Evolutionary conservation across 2,113 vertebrate species (phyloP).

Genomic region (Sander lucioperca): DNA sequence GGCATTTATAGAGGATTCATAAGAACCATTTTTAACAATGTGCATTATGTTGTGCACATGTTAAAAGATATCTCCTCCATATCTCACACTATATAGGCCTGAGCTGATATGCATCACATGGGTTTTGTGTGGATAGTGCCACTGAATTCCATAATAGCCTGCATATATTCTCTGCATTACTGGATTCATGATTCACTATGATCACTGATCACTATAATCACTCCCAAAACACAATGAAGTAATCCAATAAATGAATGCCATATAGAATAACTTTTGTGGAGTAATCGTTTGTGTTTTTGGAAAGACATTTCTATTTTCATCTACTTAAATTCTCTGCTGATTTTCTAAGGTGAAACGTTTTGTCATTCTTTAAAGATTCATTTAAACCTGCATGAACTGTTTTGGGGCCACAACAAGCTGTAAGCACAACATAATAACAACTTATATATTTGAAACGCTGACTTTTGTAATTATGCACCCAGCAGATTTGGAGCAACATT

Average conservation of each 20-base stretch:
- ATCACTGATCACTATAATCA: not conserved
- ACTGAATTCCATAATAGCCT: slow-evolving; percentile 20
- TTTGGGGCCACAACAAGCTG: not conserved
- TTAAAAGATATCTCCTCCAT: not conserved
- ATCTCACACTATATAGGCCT: slow-evolving; percentile 1
- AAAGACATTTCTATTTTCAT: no score
- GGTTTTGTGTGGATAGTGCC: slow-evolving; percentile 8
- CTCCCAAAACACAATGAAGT: not conserved
- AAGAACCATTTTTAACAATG: not conserved
- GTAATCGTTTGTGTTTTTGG: not conserved
- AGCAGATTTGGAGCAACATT: not conserved
- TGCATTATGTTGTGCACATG: not conserved
- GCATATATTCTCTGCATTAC: not conserved
- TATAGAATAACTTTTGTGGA: not conserved
- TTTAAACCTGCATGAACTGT: not conserved
- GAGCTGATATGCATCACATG: slow-evolving; percentile 25
- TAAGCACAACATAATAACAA: not conserved
- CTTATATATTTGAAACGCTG: not conserved
- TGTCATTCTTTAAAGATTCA: not conserved
- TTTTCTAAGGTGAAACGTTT: no score
- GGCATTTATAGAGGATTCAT: slow-evolving; percentile 11
- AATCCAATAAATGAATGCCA: not conserved
- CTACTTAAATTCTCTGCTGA: no score
- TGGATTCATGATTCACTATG: not conserved
- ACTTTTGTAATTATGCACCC: no score